phyloP scores from a whole-genome alignment of 2,888 invertebrate species.

The Spodoptera littoralis region DNA sequence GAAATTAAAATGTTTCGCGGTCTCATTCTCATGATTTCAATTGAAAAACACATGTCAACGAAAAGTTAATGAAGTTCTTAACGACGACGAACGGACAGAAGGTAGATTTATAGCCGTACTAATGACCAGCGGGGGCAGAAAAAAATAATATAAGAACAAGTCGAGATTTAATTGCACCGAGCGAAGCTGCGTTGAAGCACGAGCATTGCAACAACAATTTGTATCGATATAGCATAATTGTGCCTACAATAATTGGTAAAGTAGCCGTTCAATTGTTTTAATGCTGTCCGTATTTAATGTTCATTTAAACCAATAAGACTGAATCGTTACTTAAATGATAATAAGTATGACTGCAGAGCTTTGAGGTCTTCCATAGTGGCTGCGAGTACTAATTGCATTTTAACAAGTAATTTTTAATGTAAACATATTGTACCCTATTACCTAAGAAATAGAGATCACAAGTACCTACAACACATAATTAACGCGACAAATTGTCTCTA shows the following conservation, averaged over 20 bases:
- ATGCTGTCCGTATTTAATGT: constrained; percentile 5
- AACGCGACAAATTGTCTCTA: constrained; percentile 8
- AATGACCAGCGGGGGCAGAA: constrained; percentile 77
- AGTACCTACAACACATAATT: constrained; percentile 19
- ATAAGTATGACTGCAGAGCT: no score
- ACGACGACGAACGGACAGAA: constrained; percentile 74
- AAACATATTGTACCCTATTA: no score
- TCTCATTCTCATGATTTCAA: constrained; percentile 73
- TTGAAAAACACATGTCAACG: constrained; percentile 75
- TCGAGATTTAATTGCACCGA: constrained; percentile 46
- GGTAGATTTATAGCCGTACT: constrained; percentile 81
- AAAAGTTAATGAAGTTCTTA: constrained; percentile 85
- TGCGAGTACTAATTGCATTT: no score
- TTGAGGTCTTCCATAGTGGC: no score
- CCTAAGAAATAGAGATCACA: not conserved
- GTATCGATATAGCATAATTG: constrained; percentile 39
- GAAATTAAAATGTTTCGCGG: constrained; percentile 74
- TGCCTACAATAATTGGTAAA: constrained; percentile 15
- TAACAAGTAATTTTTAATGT: no score
- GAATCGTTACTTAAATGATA: no score
- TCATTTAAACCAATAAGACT: no score
- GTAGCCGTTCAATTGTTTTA: constrained; percentile 23
- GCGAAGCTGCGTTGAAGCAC: constrained; percentile 36
- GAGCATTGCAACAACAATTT: constrained; percentile 43
- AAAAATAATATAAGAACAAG: constrained; percentile 55